phyloP scores from a whole-genome alignment of 2,888 invertebrate species.

The Ernsta delagoae region DNA sequence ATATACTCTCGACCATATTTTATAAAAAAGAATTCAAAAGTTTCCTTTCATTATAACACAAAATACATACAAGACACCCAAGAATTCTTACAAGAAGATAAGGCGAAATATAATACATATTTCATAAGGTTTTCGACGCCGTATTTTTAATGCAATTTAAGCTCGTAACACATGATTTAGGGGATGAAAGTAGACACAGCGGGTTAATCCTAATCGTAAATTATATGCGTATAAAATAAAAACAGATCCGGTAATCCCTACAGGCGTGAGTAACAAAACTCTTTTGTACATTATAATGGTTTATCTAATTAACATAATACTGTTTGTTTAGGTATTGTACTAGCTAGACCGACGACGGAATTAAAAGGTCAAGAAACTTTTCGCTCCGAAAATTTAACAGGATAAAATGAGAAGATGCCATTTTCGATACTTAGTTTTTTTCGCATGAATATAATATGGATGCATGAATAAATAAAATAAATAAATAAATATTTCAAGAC shows the following conservation, averaged over 20 bases:
- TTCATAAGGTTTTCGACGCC: conserved; percentile 20
- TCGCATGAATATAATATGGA: too few species aligned
- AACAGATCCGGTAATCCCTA: conserved; percentile 22
- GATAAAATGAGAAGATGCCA: not conserved
- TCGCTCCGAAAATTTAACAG: not conserved
- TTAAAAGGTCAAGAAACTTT: conserved; percentile 9
- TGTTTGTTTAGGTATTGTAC: too few species aligned
- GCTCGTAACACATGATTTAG: conserved; percentile 28
- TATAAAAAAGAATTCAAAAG: not conserved
- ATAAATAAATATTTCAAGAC: too few species aligned
- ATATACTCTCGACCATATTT: too few species aligned
- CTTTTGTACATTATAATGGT: conserved; percentile 18
- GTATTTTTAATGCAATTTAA: conserved; percentile 31
- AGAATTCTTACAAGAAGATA: conserved; percentile 9
- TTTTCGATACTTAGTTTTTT: not conserved
- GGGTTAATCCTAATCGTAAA: conserved; percentile 32
- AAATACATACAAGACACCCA: not conserved
- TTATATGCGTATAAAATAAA: conserved; percentile 30
- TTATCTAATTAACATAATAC: conserved; percentile 19
- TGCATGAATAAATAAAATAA: too few species aligned
- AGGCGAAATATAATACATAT: conserved; percentile 11
- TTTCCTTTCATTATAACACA: not conserved
- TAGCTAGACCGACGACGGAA: not conserved
- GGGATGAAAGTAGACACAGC: conserved; percentile 18
- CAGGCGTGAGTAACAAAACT: conserved; percentile 22